A percentile compares a stretch with the other conserved stretches of the same genome.
These are phyloP conservation scores for Aegotheles bennettii DNA, from an alignment of 2,113 vertebrate genomes.

Conservation along the genomic window DNA sequence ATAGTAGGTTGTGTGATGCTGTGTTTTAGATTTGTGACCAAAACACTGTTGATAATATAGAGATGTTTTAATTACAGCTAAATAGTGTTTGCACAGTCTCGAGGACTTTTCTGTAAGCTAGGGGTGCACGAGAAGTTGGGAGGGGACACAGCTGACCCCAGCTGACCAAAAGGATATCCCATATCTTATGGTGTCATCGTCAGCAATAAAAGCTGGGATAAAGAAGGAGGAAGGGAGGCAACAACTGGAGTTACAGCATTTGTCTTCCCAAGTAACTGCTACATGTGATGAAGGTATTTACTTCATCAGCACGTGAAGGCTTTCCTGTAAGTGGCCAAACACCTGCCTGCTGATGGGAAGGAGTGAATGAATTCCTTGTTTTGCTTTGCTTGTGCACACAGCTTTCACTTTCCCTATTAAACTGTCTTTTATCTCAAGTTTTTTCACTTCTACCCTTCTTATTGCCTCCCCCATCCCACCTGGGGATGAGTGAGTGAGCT, in stretches of 20 bases:
- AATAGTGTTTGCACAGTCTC: background rate
- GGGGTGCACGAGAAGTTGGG: background rate
- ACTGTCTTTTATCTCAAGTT: background rate
- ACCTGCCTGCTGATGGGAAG: background rate
- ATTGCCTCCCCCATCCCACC: background rate
- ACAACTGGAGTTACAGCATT: rapidly evolving
- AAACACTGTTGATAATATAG: background rate
- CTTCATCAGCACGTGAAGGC: background rate
- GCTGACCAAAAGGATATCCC: background rate
- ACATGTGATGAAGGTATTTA: background rate
- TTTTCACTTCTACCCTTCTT: background rate
- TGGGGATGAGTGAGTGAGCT: background rate
- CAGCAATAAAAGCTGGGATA: background rate
- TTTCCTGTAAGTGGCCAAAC: background rate
- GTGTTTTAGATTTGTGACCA: background rate
- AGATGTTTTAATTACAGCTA: background rate
- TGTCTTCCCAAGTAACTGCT: background rate
- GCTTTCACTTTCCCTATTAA: background rate
- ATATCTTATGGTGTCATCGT: background rate
- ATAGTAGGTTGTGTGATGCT: background rate
- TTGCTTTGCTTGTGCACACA: background rate
- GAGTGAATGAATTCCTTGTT: background rate
- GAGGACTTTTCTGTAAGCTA: background rate
- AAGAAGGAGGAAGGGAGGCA: rapidly evolving
- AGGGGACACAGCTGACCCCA: background rate